phyloP scores from a whole-genome alignment of 1,140 invertebrate genomes.

The Drosophila lacertosa region DNA sequence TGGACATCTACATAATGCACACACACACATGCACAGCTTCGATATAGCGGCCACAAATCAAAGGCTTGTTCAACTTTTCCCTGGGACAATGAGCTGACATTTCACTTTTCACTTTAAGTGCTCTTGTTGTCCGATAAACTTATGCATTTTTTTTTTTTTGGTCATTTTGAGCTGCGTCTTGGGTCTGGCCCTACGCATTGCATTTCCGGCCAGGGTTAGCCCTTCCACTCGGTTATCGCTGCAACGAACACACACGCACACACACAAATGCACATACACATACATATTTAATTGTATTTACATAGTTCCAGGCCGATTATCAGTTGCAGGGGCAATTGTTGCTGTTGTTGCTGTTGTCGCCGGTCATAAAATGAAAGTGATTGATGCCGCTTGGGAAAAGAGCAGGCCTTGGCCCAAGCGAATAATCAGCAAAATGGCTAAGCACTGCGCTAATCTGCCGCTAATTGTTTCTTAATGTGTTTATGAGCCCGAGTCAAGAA shows the following conservation, averaged over 20 bases:
- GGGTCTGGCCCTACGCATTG: slow-evolving; percentile 16
- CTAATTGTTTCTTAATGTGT: slow-evolving; percentile 79
- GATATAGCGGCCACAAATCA: slow-evolving; percentile 64
- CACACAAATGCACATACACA: not conserved
- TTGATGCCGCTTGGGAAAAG: slow-evolving; percentile 41
- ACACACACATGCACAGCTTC: slow-evolving; percentile 1
- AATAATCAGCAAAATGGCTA: slow-evolving; percentile 34
- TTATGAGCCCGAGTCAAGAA: slow-evolving; percentile 44
- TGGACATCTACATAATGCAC: slow-evolving; percentile 67
- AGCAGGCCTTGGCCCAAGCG: slow-evolving; percentile 22
- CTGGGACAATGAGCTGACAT: slow-evolving; percentile 72
- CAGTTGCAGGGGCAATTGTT: slow-evolving; percentile 16
- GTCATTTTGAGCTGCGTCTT: slow-evolving; percentile 31
- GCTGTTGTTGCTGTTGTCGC: slow-evolving; percentile 18
- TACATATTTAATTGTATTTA: not conserved
- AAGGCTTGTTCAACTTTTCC: slow-evolving; percentile 62
- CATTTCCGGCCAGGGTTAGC: slow-evolving; percentile 46
- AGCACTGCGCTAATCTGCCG: slow-evolving; percentile 56
- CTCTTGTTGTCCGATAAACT: slow-evolving; percentile 67
- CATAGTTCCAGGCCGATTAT: slow-evolving; percentile 45
- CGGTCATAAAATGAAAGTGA: slow-evolving; percentile 69
- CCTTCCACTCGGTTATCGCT: slow-evolving; percentile 51
- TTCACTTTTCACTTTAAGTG: slow-evolving; percentile 71
- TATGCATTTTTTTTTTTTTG: slow-evolving; percentile 29
- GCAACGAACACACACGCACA: not conserved